phyloP scores from a whole-genome alignment of 1,140 invertebrate genomes.

The Rhynchophorus ferrugineus region DNA sequence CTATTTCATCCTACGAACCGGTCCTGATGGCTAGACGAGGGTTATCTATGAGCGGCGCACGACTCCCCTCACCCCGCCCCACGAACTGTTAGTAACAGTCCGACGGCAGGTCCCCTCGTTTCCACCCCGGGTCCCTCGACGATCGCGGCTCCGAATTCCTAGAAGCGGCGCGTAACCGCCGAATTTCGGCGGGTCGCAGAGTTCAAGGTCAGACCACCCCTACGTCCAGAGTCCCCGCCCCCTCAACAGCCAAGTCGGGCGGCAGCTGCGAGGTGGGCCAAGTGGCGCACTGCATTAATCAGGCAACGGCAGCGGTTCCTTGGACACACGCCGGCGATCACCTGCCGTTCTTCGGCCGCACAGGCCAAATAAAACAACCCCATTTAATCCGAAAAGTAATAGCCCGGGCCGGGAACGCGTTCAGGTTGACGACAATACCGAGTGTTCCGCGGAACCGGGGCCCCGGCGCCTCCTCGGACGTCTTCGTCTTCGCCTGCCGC shows the following conservation, averaged over 20 bases:
- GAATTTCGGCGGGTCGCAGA: conserved; percentile 18
- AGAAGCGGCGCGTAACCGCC: conserved; percentile 22
- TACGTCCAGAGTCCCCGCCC: conserved; percentile 10
- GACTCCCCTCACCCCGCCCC: no score
- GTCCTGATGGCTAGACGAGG: no score
- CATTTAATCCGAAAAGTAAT: conserved; percentile 22
- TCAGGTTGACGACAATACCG: conserved; percentile 12
- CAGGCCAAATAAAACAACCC: conserved; percentile 23
- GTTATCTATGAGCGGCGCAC: no score
- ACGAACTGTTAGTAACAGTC: not conserved
- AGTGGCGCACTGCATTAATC: conserved; percentile 20
- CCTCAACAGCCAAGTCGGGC: not conserved
- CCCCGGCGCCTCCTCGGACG: no score
- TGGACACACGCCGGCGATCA: conserved; percentile 23
- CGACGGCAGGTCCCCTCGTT: not conserved
- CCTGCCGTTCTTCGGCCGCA: conserved; percentile 17
- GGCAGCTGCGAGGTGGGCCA: conserved; percentile 14
- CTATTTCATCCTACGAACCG: no score
- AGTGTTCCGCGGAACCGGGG: not conserved
- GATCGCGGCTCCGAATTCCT: conserved; percentile 18
- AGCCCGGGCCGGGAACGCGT: not conserved
- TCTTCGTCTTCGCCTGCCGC: no score
- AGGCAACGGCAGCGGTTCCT: conserved; percentile 15
- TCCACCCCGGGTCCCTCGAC: not conserved
- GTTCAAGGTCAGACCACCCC: conserved; percentile 27